Evolutionary conservation across 2,797 vertebrate genomes (phyloP).

Genomic region (Sebastes diploproa): DNA sequence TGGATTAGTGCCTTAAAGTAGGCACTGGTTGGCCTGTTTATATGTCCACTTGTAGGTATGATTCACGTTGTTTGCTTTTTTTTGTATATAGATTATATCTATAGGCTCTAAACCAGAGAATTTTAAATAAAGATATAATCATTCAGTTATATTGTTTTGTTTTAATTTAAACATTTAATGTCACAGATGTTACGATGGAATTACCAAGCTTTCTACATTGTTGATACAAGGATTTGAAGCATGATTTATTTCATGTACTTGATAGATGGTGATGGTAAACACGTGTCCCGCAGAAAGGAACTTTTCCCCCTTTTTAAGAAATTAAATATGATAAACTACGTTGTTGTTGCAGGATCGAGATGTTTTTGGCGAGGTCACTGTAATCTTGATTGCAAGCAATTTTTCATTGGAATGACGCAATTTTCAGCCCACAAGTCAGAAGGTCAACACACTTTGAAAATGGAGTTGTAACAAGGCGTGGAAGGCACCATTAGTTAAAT

Average conservation of each 20-base stretch:
- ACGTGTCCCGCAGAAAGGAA: neutral
- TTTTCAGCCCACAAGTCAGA: neutral
- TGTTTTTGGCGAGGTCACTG: neutral
- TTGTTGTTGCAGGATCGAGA: neutral
- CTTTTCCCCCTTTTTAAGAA: neutral
- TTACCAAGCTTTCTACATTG: neutral
- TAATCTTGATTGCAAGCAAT: neutral
- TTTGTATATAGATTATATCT: slow-evolving; percentile 39
- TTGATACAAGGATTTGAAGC: neutral
- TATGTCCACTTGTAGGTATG: slow-evolving; percentile 25
- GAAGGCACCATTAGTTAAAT: neutral
- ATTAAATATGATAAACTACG: neutral
- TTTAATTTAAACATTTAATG: neutral
- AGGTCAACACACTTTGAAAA: neutral
- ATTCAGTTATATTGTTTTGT: neutral
- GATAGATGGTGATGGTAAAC: neutral
- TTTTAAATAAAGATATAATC: slow-evolving; percentile 71
- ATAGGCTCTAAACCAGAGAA: slow-evolving; percentile 44
- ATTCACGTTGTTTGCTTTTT: slow-evolving; percentile 52
- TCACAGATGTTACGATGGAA: neutral
- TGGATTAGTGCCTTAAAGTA: slow-evolving; percentile 21
- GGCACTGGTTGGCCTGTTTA: slow-evolving; percentile 22
- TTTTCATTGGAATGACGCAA: neutral
- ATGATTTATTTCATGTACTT: neutral
- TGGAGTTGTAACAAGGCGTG: neutral